Percentiles rank a stretch among this genome's conserved stretches.
These are phyloP conservation scores for Papilio polyxenes DNA, from an alignment of 1,140 invertebrate species.

Conservation along the genomic window DNA sequence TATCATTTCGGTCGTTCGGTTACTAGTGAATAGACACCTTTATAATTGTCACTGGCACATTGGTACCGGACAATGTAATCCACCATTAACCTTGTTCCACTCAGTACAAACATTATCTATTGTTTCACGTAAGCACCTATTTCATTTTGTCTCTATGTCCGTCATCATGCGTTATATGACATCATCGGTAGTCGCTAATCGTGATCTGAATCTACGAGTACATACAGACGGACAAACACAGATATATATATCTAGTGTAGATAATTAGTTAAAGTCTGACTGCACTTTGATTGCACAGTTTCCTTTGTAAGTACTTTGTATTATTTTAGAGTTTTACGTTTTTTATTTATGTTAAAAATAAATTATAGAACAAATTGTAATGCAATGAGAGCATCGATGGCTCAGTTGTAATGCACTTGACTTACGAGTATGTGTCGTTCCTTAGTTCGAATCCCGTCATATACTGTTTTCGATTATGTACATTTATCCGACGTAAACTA, in stretches of 20 bases:
- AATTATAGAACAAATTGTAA: too few relatives aligned
- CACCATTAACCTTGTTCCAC: constrained; percentile 37
- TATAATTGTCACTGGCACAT: constrained; percentile 8
- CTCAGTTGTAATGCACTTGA: too few relatives aligned
- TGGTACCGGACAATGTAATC: constrained; percentile 25
- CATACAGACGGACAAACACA: constrained; percentile 30
- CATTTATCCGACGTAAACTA: too few relatives aligned
- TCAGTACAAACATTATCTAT: constrained; percentile 42
- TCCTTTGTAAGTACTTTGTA: not conserved
- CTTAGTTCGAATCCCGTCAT: too few relatives aligned
- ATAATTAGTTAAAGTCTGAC: not conserved
- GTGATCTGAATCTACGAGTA: constrained; percentile 56
- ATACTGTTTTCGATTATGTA: too few relatives aligned
- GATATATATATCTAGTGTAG: not conserved
- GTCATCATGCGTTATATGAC: constrained; percentile 51
- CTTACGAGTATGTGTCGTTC: too few relatives aligned
- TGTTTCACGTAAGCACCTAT: constrained; percentile 45
- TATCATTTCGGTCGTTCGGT: too few relatives aligned
- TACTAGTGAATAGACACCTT: not conserved
- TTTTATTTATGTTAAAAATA: too few relatives aligned
- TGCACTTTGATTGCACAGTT: not conserved
- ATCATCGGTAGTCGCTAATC: constrained; percentile 54
- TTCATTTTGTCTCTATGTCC: constrained; percentile 42
- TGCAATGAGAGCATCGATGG: too few relatives aligned
- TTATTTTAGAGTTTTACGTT: not conserved